phyloP scores from a whole-genome alignment of 2,113 vertebrate species.

The Charina bottae region DNA sequence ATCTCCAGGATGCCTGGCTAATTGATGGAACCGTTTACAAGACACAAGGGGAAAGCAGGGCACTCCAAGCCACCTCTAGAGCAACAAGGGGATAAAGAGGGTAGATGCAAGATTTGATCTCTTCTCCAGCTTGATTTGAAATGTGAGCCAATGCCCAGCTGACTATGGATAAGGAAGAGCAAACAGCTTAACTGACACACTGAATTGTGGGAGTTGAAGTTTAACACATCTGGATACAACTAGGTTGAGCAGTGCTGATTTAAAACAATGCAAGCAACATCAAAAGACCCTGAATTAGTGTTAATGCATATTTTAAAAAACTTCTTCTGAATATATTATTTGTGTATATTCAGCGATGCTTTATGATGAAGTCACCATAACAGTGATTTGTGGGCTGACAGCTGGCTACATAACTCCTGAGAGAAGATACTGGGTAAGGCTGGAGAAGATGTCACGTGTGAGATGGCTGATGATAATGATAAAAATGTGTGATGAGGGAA shows the following conservation, averaged over 20 bases:
- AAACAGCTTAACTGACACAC: no score
- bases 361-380: not conserved
- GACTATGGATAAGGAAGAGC: no score
- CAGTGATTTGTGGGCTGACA: not conserved
- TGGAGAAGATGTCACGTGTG: no score
- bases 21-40: no score
- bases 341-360: not conserved
- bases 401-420: no score
- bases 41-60: not conserved
- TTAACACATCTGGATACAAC: not conserved
- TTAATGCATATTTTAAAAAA: not conserved
- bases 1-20: not conserved
- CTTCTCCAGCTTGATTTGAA: not conserved
- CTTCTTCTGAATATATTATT: not conserved
- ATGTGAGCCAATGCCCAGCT: not conserved
- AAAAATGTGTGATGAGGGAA: no score
- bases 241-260: not conserved
- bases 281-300: not conserved
- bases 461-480: no score
- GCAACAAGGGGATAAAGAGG: not conserved
- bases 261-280: not conserved
- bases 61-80: no score
- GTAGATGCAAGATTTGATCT: not conserved
- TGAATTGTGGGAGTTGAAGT: not conserved
- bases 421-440: no score